Base-by-base conservation (phyloP, 2,113 vertebrate species). In the Pachycephala philippinensis region DNA sequence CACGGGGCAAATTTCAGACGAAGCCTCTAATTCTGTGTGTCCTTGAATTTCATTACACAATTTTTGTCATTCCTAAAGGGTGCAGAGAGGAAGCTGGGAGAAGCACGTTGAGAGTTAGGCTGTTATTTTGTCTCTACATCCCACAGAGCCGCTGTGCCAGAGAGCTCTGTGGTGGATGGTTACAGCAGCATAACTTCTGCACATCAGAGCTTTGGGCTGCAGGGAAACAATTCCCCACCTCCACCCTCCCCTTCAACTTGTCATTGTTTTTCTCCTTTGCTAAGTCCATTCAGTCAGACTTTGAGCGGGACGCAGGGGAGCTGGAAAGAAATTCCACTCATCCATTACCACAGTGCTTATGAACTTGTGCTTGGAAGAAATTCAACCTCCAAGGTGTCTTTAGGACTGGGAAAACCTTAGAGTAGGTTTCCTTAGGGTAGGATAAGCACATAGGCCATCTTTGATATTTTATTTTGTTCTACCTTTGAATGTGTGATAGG, bases 41-140 rank as follows among this genome's bases (percentile, higher is more conserved):
- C 78, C 75, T 88, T 93, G 50, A 88, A 77, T 57, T 87, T 88
- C 80, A 56, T 85, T 88, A 63, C 90, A 77, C 59, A 90, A 88
- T 66, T 89, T 91, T 45, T 88, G 59, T 77, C 66, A 59, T 87
- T 91, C 92, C 71, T 91, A 72, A 80, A 86, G 66, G 15, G 42
- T 86, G 35, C 22, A 84, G 79, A 94, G 59, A 86, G 69, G 69
- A 92, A 95, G 44, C 53, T 70, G 77, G 57, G 61, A 78, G 71
- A 65, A 93, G 30, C 26, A 76, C 2, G 0, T 6, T 57, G 20
- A 49, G 61, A 68, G 31, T 37, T 49, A 37, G 45, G 13, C 37
- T 87, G 15, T 54, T 74, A 65, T 39, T 92, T 35, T 77, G 28
- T 42, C 45, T 80, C 53, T 86, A 40, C 50, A 79, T 76, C 87